Percentiles rank a stretch among this genome's conserved stretches.
phyloP scores from a whole-genome alignment of 2,888 invertebrate species.

The Tenthredo mesomela region DNA sequence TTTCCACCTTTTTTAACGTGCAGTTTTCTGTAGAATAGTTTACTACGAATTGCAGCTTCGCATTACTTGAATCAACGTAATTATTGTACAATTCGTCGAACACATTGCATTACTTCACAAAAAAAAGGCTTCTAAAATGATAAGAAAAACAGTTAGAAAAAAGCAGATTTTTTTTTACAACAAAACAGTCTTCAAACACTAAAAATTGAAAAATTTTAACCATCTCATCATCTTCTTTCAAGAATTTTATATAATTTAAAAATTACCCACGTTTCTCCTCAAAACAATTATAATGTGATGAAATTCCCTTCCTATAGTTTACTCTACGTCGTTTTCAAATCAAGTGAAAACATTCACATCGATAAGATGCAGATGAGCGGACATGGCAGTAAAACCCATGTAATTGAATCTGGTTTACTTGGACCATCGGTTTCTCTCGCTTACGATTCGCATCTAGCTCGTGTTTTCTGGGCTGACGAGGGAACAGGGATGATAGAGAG shows the following conservation, averaged over 20 bases:
- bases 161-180: no score
- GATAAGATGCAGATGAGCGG: slow-evolving; percentile 87
- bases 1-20: background rate
- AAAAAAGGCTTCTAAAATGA: background rate
- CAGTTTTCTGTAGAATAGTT: background rate
- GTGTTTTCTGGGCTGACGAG: slow-evolving; percentile 85
- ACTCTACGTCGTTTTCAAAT: slow-evolving; percentile 70
- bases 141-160: background rate
- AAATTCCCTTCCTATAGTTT: slow-evolving; percentile 65
- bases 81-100: no score
- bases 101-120: background rate
- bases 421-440: slow-evolving; percentile 80
- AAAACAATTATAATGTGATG: background rate
- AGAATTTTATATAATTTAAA: background rate
- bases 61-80: background rate
- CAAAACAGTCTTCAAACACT: no score
- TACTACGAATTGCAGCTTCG: background rate
- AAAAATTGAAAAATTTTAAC: background rate
- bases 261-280: background rate
- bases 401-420: slow-evolving; percentile 75
- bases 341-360: slow-evolving; percentile 78
- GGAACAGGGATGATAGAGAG: slow-evolving; percentile 84
- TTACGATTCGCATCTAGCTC: slow-evolving; percentile 81
- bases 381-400: slow-evolving; percentile 75
- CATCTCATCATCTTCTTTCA: no score